Base-by-base conservation (phyloP, 92 coral and sea anemone genomes). In the Anthopleura xanthogrammica region DNA sequence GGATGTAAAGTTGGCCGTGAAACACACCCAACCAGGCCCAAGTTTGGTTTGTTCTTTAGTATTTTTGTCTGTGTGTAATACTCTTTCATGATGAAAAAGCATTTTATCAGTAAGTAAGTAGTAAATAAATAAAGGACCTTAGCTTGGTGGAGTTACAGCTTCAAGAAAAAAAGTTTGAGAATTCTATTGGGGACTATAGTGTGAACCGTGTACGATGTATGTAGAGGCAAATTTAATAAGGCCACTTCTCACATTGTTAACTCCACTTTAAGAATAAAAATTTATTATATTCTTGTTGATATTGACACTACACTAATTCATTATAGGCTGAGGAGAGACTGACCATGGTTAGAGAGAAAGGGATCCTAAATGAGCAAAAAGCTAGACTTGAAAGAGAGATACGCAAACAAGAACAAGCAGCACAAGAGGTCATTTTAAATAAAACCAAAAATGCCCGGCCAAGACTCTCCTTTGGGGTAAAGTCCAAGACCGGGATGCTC, bases 301-400 rank as follows among this genome's bases (percentile, higher is more conserved):
- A 57, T 76, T 73, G n/a, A 83, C 24, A 36, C 39, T 55, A 2
- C 16, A 46, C n/a, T 40, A 36, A 54, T 65, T 87, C 29, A 20
- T 72, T 87, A 9, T 88, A 97, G 99, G 99, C 99, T 68, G 99
- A 97, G 77, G 99, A 97, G 74, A 93, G 99, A 60, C 85, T 97
- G 76, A 77, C 93, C 6, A 97, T 97, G 99, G 98, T 97, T 13
- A 89, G 90, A 66, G 99, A 97, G 75, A 94, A 92, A 78, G 92
- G 99, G 64, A 82, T 84, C 16, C 92, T 97, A 19, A 90, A 89
- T 40, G 95, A 97, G 71, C 97, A 97, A 81, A 97, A 94, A 80
- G 50, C 87, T 85, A 72, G 79, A 79, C 87, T 95, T 85, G 95
- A 94, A 87, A 88, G 92, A 77, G 98, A 94, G 70, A 92, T 97